These are phyloP conservation scores for Spea bombifrons DNA, from an alignment of 2,113 vertebrate genomes.

Conservation along the genomic window DNA sequence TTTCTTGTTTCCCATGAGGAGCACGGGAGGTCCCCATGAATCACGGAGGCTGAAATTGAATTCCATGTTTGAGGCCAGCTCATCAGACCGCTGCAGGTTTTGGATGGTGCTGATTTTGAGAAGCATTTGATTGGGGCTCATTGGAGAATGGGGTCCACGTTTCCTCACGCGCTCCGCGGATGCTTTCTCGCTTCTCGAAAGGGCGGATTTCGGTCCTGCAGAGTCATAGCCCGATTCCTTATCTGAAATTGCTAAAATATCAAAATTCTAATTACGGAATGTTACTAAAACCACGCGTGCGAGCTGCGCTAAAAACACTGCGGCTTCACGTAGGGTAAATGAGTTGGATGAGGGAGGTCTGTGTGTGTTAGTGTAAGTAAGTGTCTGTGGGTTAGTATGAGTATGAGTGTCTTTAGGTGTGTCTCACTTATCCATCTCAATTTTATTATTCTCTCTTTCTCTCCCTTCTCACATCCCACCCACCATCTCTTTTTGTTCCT, in stretches of 20 bases:
- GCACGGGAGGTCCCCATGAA: conserved; percentile 52
- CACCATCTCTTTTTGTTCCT: too few relatives aligned
- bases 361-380: too few relatives aligned
- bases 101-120: conserved; percentile 63
- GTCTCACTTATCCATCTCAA: too few relatives aligned
- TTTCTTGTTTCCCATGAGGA: not conserved
- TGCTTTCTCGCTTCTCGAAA: conserved; percentile 50
- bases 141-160: conserved; percentile 43
- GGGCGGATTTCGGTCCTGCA: conserved; percentile 1
- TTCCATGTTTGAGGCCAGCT: conserved; percentile 51
- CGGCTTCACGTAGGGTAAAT: too few relatives aligned
- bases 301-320: too few relatives aligned
- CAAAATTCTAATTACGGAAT: not conserved
- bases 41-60: conserved; percentile 52
- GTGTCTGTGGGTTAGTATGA: too few relatives aligned
- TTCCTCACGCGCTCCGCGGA: conserved; percentile 49
- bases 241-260: conserved; percentile 33
- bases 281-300: not conserved
- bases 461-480: too few relatives aligned
- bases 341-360: too few relatives aligned
- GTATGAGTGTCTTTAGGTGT: too few relatives aligned
- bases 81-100: conserved; percentile 39
- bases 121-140: conserved; percentile 59
- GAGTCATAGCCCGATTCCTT: not conserved
- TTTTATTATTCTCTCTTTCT: too few relatives aligned